phyloP scores from a whole-genome alignment of 2,888 invertebrate genomes.

The Camponotus fellah region DNA sequence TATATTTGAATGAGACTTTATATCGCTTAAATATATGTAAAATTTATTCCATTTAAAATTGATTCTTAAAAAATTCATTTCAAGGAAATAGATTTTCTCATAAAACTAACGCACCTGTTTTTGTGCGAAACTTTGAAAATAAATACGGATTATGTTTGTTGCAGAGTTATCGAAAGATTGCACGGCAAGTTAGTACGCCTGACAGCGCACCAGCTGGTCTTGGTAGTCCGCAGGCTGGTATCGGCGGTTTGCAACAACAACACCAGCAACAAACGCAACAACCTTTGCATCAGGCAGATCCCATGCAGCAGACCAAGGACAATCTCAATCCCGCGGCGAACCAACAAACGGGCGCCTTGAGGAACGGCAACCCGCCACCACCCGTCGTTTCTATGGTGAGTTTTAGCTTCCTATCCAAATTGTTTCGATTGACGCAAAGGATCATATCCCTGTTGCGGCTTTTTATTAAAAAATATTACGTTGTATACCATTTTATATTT shows the following conservation, averaged over 20 bases:
- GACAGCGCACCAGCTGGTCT: conserved; percentile 84
- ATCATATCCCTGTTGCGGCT: too few species aligned
- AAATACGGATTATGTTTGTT: conserved; percentile 36
- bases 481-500: background rate
- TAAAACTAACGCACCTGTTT: background rate
- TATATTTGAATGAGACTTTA: background rate
- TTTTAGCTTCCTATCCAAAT: conserved; percentile 26
- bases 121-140: background rate
- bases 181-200: conserved; percentile 85
- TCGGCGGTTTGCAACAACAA: conserved; percentile 82
- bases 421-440: background rate
- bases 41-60: background rate
- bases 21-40: background rate
- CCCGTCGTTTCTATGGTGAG: conserved; percentile 85
- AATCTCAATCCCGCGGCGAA: conserved; percentile 83
- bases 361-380: conserved; percentile 84
- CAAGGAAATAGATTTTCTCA: background rate
- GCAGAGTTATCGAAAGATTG: conserved; percentile 85
- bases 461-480: background rate
- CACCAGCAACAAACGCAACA: conserved; percentile 81
- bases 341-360: conserved; percentile 83
- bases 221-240: conserved; percentile 84
- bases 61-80: background rate
- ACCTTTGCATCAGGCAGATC: conserved; percentile 81
- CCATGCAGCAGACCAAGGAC: conserved; percentile 85